These are phyloP conservation scores for Paralvinella palmiformis DNA, from an alignment of 1,140 invertebrate genomes.

Conservation along the genomic window DNA sequence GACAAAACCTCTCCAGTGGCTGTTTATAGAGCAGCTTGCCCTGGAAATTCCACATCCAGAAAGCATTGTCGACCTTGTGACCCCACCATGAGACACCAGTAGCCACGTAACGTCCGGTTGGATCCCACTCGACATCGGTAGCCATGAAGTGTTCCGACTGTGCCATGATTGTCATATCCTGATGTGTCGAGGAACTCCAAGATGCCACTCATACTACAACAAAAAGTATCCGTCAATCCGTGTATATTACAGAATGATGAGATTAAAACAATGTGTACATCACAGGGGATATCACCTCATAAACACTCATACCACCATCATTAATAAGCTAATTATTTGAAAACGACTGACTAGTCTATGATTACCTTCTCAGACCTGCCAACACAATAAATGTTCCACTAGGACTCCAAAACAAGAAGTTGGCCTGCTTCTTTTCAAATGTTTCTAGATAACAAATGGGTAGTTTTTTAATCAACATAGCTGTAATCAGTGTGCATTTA, in stretches of 20 bases:
- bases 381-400: slow-evolving; percentile 91
- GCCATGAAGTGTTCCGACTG: slow-evolving; percentile 87
- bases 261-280: not conserved
- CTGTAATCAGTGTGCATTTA: not conserved
- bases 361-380: slow-evolving; percentile 65
- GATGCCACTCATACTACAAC: slow-evolving; percentile 70
- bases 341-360: not conserved
- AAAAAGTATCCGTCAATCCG: slow-evolving; percentile 4
- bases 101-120: slow-evolving; percentile 93
- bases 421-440: slow-evolving; percentile 79
- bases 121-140: slow-evolving; percentile 98
- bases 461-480: not conserved
- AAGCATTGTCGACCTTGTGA: slow-evolving; percentile 89
- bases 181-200: slow-evolving; percentile 93
- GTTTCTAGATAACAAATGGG: slow-evolving; percentile 40
- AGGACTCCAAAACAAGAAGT: slow-evolving; percentile 94
- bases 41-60: slow-evolving; percentile 98
- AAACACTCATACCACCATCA: too few species aligned
- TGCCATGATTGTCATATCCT: slow-evolving; percentile 90
- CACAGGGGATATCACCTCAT: too few species aligned
- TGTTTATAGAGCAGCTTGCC: slow-evolving; percentile 71
- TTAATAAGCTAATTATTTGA: too few species aligned
- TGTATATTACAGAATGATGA: not conserved
- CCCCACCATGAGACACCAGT: slow-evolving; percentile 93
- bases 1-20: slow-evolving; percentile 85